Evolutionary conservation across 2,888 invertebrate species (phyloP), one percentile per base, ranked within the genome.

Genomic region (Drosophila basisetae): DNA sequence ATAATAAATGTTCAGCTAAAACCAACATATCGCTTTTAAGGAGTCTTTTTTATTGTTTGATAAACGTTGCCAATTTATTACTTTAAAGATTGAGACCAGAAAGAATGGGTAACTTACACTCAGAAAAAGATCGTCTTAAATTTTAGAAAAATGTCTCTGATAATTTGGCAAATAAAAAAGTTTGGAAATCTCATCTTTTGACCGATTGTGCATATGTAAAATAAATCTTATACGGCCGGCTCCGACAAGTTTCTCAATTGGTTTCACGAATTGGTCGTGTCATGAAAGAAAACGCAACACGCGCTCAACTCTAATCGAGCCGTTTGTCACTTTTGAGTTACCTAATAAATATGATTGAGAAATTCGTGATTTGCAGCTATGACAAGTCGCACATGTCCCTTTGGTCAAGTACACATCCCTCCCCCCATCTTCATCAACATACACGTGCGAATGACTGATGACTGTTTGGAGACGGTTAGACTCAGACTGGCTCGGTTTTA

Each of bases 291-390:
- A 37, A 31, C n/a, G 18, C 16, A 9, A 30, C 33, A 52, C 68
- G 30, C 35, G 16, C 22, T 6, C 68, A 50, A 30, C 49, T 35
- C 68, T 22, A 30, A 11, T 6, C 13, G 25, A 16, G 2, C n/a
- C 16, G n/a, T 1, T 13, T 9, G 11, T n/a, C 10, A 47, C 43
- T 41, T 13, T 47, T 60, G 10, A n/a, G 28, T 18, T 67, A 61
- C 59, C 63, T 62, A 73, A 82, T 78, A 80, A 76, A 86, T 78
- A 73, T 82, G 82, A 89, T 85, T 86, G 89, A 75, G 86, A 78
- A 82, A 84, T 82, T 73, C 76, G 61, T 64, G 78, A 70, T 83
- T 70, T 78, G 60, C 55, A 61, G 80, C 68, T 75, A 69, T 69
- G 72, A 75, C 67, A 61, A 39, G 53, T 55, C 63, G 53, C 49